phyloP scores from a whole-genome alignment of 2,797 vertebrate genomes.

The Acanthis flammea region DNA sequence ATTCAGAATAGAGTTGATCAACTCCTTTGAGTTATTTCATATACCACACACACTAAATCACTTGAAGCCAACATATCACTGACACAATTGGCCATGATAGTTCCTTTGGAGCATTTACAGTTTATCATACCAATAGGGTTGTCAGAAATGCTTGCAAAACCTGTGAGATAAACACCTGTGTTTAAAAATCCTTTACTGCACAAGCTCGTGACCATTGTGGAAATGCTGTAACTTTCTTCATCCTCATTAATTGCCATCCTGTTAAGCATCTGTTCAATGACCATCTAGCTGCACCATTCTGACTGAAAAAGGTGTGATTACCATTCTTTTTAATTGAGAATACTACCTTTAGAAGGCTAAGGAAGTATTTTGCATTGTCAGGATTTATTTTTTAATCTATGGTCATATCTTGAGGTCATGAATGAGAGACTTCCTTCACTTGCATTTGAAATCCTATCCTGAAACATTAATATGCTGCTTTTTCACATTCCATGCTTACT shows the following conservation, averaged over 20 bases:
- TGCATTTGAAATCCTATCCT: slow-evolving; percentile 14
- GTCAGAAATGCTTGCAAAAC: neutral
- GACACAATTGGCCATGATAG: neutral
- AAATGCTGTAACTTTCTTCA: neutral
- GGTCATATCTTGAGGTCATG: neutral
- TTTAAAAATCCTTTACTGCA: neutral
- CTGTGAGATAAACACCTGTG: neutral
- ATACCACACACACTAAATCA: neutral
- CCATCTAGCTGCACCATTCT: neutral
- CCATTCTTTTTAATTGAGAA: neutral
- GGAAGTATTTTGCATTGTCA: neutral
- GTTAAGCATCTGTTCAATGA: neutral
- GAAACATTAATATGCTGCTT: neutral
- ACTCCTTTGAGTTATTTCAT: neutral
- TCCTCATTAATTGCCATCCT: neutral
- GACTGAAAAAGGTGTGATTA: neutral
- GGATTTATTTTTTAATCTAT: slow-evolving; percentile 24
- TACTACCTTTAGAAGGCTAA: neutral
- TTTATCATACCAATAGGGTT: neutral
- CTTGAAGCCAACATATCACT: neutral
- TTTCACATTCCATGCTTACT: slow-evolving; percentile 42
- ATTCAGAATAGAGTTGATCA: neutral
- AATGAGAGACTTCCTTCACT: neutral
- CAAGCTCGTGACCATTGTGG: neutral
- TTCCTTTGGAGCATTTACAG: neutral